Evolutionary conservation across 1,140 invertebrate species (phyloP), one percentile per base, ranked within the genome.

Genomic region (Melipona quadrifasciata): DNA sequence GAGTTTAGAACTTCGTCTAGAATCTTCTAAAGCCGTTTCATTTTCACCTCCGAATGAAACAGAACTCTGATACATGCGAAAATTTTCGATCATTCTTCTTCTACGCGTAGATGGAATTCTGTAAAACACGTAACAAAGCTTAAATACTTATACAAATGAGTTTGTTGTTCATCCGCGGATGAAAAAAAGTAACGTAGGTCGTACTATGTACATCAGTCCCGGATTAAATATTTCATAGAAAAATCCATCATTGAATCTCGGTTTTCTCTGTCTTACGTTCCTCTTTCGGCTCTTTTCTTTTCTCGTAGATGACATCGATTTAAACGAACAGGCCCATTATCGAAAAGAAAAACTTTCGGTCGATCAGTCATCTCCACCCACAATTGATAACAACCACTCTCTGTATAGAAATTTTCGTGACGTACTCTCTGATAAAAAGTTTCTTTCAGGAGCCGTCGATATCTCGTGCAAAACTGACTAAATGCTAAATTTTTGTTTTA

Each of bases 121-220:
- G 67, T 71, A 80, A 80, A 64, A 65, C 58, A 10, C 14, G 47
- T 65, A 81, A 51, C 70, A 81, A 55, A 81, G 57, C 24, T 34
- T 24, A 39, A 39, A 19, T 47, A 77, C 17, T 55, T 73, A 64
- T 61, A 61, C 14, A 27, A 67, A 21, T 27, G 27, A 27, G 19
- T 51, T 16, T 77, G 34, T 27, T n/a, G 17, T 31, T 77, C 24
- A 65, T 65, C 31, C 19, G 14, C 31, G n/a, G 11, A 17, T 67
- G 27, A 47, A 8, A 6, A 21, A 24, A 39, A 27, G 8, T 58
- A 61, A 80, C 14, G 8, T 51, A 73, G n/a, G 39, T 51, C 57
- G 1, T 27, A 34, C 47, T 61, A 58, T 72, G 16, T 47, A 80
- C 67, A 71, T 80, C 31, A 71, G 53, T 80, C 58, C 53, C 16